Base-by-base conservation (phyloP, 2,113 vertebrate species). In the Azemiops feae region DNA sequence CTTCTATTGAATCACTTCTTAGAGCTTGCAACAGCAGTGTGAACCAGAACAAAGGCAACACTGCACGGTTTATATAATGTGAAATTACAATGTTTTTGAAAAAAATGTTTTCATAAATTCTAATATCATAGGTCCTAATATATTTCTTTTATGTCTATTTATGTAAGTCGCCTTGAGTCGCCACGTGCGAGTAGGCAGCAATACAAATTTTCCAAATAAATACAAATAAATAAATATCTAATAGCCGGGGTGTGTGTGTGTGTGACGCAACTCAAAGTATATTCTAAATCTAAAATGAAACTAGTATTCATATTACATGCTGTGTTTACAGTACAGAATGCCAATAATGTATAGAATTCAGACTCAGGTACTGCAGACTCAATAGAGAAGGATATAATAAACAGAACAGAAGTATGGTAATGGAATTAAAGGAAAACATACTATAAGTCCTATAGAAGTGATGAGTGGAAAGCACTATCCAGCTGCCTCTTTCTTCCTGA, bases 391-490 rank as follows among this genome's bases (percentile, higher is more conserved):
- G 69, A 25, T 85, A 58, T 53, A 57, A 22, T 30, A 69, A 45
- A 69, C 52, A 95, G 95, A 95, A 95, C 85, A 94, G 96, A 97
- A 96, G 34, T 95, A 85, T 93, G 96, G 92, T 91, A 96, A 93
- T 92, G 94, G 95, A 95, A 96, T 93, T 92, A 97, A 97, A 97
- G 94, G 92, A 96, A 96, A 96, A 97, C 95, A 96, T 91, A 92
- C 2, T 91, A 92, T 92, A 96, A 92, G 88, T 95, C 89, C 88
- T 95, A 95, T 96, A 96, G 94, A 92, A 96, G 94, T 64, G 95
- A 95, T 95, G 96, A 96, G 92, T 96, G 93, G 92, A 95, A 96
- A 88, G 95, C 94, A 94, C 93, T 90, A 94, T 50, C 85, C 92
- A 95, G 92, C 92, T 96, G 95, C 94, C 93, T 94, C 43, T 87